phyloP scores from a whole-genome alignment of 92 coral and sea anemone genomes.

The Siderastrea siderea region DNA sequence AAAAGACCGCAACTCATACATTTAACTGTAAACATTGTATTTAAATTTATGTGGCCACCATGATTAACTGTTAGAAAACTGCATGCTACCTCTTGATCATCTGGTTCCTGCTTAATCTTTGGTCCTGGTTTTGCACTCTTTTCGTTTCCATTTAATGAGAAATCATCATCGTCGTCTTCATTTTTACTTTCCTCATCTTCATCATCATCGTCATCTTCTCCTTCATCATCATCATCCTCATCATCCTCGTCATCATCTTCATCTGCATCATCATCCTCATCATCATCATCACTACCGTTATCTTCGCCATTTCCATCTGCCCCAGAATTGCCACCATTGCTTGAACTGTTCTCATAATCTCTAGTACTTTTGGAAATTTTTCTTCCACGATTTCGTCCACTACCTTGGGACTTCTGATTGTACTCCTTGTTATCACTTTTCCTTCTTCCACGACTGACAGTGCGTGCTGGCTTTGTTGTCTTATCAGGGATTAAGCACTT shows the following conservation, averaged over 20 bases:
- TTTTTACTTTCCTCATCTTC: constrained; percentile 64
- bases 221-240: constrained; percentile 88
- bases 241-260: constrained; percentile 93
- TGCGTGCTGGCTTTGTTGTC: constrained; percentile 16
- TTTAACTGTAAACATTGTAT: neutral
- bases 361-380: constrained; percentile 72
- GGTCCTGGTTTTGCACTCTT: constrained; percentile 35
- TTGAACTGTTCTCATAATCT: constrained; percentile 92
- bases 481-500: neutral
- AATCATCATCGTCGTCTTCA: constrained; percentile 83
- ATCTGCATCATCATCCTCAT: constrained; percentile 90
- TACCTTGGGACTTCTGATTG: constrained; percentile 52
- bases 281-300: constrained; percentile 90
- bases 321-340: constrained; percentile 97
- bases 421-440: constrained; percentile 79
- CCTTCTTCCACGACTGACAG: constrained; percentile 77
- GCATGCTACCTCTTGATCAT: constrained; percentile 34
- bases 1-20: neutral
- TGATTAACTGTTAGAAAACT: too few relatives aligned
- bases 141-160: constrained; percentile 69
- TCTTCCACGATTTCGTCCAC: constrained; percentile 68
- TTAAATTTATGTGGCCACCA: too few relatives aligned
- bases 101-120: constrained; percentile 46
- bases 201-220: constrained; percentile 83
- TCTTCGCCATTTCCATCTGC: constrained; percentile 99